Evolutionary conservation across 1,140 invertebrate species (phyloP).

Genomic region (Zaprionus tsacasi): DNA sequence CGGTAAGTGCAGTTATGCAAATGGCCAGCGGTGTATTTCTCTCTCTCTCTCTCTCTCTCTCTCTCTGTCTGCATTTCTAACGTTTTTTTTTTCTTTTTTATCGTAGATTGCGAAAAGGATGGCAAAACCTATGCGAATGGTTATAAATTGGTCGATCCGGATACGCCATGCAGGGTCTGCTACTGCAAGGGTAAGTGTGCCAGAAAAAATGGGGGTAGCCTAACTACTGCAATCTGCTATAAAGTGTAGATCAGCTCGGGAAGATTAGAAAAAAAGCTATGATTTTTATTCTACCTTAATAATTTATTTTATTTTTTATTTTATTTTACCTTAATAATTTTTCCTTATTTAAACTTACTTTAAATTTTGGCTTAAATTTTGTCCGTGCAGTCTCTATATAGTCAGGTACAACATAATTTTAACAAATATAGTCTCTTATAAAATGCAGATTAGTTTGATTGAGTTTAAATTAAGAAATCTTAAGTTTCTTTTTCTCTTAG

Average conservation of each 20-base stretch:
- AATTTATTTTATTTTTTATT: too few species aligned
- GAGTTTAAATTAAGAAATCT: too few species aligned
- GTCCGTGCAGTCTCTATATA: background rate
- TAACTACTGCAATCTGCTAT: background rate
- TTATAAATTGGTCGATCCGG: slow-evolving; percentile 88
- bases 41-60: too few species aligned
- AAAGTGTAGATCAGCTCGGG: background rate
- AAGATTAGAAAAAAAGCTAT: background rate
- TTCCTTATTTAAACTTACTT: background rate
- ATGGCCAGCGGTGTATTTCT: slow-evolving; percentile 33
- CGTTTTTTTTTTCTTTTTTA: slow-evolving; percentile 12
- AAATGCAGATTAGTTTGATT: too few species aligned
- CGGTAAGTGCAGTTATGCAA: slow-evolving; percentile 85
- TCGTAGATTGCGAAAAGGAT: slow-evolving; percentile 90
- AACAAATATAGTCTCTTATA: too few species aligned
- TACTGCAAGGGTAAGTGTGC: slow-evolving; percentile 88
- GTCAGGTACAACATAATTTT: too few species aligned
- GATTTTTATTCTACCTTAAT: background rate
- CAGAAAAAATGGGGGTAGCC: background rate
- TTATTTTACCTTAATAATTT: too few species aligned
- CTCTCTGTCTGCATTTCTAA: slow-evolving; percentile 7
- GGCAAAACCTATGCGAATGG: slow-evolving; percentile 90
- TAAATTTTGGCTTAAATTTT: background rate
- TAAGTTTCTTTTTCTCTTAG: too few species aligned
- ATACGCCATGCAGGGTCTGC: slow-evolving; percentile 90